These are phyloP conservation scores for Thera britannica DNA, from an alignment of 2,888 invertebrate species.

Conservation along the genomic window DNA sequence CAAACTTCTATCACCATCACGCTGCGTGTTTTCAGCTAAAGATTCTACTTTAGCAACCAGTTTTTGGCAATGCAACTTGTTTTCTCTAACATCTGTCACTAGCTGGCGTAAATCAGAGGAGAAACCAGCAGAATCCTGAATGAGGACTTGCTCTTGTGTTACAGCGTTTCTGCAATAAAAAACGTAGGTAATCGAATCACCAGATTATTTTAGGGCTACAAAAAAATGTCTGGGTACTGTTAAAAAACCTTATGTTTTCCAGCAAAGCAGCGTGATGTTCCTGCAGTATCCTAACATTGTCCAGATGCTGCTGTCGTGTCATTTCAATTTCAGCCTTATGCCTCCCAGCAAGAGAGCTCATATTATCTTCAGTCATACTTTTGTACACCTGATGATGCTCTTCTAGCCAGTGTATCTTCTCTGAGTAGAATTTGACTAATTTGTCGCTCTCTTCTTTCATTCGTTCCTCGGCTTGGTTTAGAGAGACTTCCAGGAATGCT, in stretches of 20 bases:
- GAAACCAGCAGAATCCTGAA: slow-evolving; percentile 79
- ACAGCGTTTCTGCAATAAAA: slow-evolving; percentile 75
- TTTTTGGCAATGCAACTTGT: slow-evolving; percentile 71
- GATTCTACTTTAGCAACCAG: slow-evolving; percentile 77
- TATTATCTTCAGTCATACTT: slow-evolving; percentile 81
- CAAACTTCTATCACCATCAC: slow-evolving; percentile 76
- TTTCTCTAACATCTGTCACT: slow-evolving; percentile 76
- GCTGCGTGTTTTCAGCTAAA: slow-evolving; percentile 71
- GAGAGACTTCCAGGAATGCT: slow-evolving; percentile 82
- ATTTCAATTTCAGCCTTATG: slow-evolving; percentile 73
- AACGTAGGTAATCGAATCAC: not conserved
- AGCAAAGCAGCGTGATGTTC: slow-evolving; percentile 82
- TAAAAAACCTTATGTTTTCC: slow-evolving; percentile 81
- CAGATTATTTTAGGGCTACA: too few relatives aligned
- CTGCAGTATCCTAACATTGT: slow-evolving; percentile 71
- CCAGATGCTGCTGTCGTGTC: slow-evolving; percentile 76
- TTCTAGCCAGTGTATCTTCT: slow-evolving; percentile 80
- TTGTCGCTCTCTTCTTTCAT: slow-evolving; percentile 85
- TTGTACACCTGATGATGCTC: slow-evolving; percentile 80
- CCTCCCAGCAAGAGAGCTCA: slow-evolving; percentile 74
- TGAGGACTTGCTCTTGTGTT: slow-evolving; percentile 77
- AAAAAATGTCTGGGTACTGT: not conserved
- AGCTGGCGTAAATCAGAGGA: slow-evolving; percentile 78
- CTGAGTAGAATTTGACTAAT: slow-evolving; percentile 75
- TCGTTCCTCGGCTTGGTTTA: slow-evolving; percentile 83